phyloP scores from a whole-genome alignment of 2,797 vertebrate genomes.

The Coranthus polyacanthus region DNA sequence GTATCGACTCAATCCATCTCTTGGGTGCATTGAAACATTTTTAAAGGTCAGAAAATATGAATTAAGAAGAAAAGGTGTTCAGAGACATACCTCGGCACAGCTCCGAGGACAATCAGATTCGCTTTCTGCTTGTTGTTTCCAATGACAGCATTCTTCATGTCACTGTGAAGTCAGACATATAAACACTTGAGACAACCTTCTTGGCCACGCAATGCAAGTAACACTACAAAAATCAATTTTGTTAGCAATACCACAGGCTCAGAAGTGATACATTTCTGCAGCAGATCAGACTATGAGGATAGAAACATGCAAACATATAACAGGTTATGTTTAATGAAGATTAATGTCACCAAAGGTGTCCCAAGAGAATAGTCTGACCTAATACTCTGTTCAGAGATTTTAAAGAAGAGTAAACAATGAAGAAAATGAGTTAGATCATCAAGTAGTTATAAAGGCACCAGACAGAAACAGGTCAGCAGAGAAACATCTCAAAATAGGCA shows the following conservation, averaged over 20 bases:
- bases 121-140: conserved; percentile 99
- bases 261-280: background rate
- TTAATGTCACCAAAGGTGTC: background rate
- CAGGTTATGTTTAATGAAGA: too few species aligned
- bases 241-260: background rate
- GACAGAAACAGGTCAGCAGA: background rate
- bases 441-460: conserved; percentile 6
- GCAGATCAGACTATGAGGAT: too few species aligned
- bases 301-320: too few species aligned
- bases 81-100: conserved; percentile 92
- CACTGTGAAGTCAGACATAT: conserved; percentile 86
- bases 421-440: background rate
- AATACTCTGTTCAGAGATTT: background rate
- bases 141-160: conserved; percentile 99
- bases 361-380: background rate
- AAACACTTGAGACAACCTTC: background rate
- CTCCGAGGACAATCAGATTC: conserved; percentile 99
- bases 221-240: background rate
- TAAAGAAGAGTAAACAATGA: background rate
- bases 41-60: background rate
- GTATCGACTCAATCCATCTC: background rate
- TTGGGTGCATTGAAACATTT: background rate
- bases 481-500: background rate
- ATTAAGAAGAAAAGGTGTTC: background rate
- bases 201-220: background rate